phyloP scores from a whole-genome alignment of 1,140 invertebrate species.

The Linepithema humile region DNA sequence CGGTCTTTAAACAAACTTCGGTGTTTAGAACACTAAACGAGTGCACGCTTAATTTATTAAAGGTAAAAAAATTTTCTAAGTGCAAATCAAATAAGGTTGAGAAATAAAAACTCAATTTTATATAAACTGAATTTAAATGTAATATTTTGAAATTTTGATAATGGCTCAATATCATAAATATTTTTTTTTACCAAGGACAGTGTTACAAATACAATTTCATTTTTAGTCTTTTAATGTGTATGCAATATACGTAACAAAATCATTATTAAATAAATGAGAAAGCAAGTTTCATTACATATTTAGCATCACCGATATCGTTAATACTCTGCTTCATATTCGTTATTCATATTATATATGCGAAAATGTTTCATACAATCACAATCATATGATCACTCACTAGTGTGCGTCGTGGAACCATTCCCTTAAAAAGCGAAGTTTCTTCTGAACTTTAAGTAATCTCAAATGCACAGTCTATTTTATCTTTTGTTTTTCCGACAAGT shows the following conservation, averaged over 20 bases:
- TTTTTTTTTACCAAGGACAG: too few species aligned
- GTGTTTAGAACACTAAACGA: neutral
- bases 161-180: neutral
- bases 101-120: neutral
- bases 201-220: too few species aligned
- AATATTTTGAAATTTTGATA: neutral
- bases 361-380: neutral
- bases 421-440: slow-evolving; percentile 22
- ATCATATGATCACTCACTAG: slow-evolving; percentile 16
- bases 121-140: neutral
- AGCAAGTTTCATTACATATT: too few species aligned
- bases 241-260: too few species aligned
- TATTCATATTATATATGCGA: neutral
- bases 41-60: neutral
- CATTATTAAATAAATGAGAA: too few species aligned
- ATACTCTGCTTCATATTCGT: neutral
- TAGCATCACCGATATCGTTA: too few species aligned
- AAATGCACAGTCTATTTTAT: slow-evolving; percentile 59
- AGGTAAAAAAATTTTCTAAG: neutral
- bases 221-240: too few species aligned
- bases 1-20: neutral
- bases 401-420: neutral
- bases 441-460: slow-evolving; percentile 45
- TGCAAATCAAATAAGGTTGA: neutral
- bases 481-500: slow-evolving; percentile 40